These are phyloP conservation scores for Phymorhynchus buccinoides DNA, from an alignment of 1,140 invertebrate genomes.

Conservation along the genomic window DNA sequence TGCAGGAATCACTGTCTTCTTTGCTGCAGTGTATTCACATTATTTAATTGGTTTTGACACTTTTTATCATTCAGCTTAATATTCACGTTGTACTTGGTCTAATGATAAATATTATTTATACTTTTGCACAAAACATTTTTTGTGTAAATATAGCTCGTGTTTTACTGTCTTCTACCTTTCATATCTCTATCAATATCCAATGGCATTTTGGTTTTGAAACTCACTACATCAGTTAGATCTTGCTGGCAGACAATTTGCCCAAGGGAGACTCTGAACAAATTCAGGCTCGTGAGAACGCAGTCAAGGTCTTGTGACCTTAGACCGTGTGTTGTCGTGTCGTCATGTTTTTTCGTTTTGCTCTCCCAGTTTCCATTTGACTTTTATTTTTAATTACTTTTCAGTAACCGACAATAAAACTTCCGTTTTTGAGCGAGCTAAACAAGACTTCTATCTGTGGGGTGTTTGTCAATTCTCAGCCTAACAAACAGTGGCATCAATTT, in stretches of 20 bases:
- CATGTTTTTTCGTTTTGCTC: background rate
- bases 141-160: background rate
- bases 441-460: too few relatives aligned
- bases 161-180: background rate
- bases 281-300: background rate
- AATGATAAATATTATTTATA: background rate
- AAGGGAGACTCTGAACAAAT: background rate
- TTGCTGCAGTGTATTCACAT: background rate
- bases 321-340: background rate
- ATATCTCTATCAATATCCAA: background rate
- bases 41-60: background rate
- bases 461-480: too few relatives aligned
- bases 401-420: too few relatives aligned
- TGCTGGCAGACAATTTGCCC: background rate
- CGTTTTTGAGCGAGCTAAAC: too few relatives aligned
- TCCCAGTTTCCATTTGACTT: background rate
- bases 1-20: background rate
- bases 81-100: background rate
- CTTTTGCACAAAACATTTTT: background rate
- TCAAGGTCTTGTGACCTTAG: background rate
- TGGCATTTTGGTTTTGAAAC: slow-evolving; percentile 2
- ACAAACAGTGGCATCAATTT: too few relatives aligned
- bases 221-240: background rate
- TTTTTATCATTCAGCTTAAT: background rate
- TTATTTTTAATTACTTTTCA: too few relatives aligned